Evolutionary conservation across 2,797 vertebrate genomes (phyloP).

Genomic region (Mycteria americana): DNA sequence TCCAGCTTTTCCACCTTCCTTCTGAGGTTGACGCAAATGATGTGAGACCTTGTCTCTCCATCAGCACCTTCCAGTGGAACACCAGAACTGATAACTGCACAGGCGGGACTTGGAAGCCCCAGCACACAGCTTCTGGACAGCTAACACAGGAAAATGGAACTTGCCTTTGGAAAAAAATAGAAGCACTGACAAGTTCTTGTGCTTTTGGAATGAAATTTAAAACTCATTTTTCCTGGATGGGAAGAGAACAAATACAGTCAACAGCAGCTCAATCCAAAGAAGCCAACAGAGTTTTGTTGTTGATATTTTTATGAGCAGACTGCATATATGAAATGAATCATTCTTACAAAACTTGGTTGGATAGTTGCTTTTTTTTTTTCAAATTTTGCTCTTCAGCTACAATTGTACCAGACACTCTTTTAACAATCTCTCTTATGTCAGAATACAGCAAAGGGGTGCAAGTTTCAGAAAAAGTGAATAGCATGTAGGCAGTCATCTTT

Average conservation of each 20-base stretch:
- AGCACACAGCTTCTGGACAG: not conserved
- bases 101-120: not conserved
- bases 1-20: not conserved
- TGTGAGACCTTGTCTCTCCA: not conserved
- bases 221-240: conserved; percentile 13
- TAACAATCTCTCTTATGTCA: not conserved
- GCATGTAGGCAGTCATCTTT: not conserved
- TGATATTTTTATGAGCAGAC: not conserved
- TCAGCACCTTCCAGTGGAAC: not conserved
- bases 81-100: not conserved
- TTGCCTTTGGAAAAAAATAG: not conserved
- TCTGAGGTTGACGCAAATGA: not conserved
- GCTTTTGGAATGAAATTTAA: not conserved
- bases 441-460: not conserved
- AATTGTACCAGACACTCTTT: not conserved
- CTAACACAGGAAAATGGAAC: not conserved
- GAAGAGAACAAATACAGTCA: not conserved
- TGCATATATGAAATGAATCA: not conserved
- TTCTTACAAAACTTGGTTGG: not conserved
- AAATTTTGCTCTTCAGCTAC: not conserved
- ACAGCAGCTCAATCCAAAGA: not conserved
- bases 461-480: not conserved
- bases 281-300: not conserved
- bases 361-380: not conserved
- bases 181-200: not conserved